Evolutionary conservation across 2,888 invertebrate genomes (phyloP), one percentile per base, ranked within the genome.

Genomic region (Taphrorychus bicolor): DNA sequence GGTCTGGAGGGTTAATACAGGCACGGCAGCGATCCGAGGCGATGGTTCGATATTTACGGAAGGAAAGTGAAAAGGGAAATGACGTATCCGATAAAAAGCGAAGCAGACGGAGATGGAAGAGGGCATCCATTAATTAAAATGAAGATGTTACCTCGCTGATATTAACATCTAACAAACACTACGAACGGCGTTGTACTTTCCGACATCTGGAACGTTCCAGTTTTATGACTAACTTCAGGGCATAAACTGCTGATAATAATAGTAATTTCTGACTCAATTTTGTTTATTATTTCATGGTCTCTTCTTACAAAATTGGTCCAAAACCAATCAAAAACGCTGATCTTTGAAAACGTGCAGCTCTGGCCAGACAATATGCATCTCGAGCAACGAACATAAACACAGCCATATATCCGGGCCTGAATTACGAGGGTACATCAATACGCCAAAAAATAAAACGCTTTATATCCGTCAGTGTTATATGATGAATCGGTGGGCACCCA

Each of bases 1-100:
- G 81, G 80, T 81, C 78, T 80, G 75, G 77, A 65, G 78, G 81
- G 81, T 82, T 82, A 82, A 81, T 82, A 79, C 80, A 79, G 76
- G 77, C 77, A 76, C 74, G 75, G 78, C 76, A 75, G 71, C 82
- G 80, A 78, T 74, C 77, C 76, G 70, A 61, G 69, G 66, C 65
- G 54, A 69, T 80, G 60, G 74, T 71, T 75, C 76, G 74, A 76
- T 76, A 75, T 75, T 74, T 71, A 68, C 70, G 69, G 68, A 71
- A 72, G 66, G 60, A 58, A 69, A 64, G 58, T 70, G 70, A 70
- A 72, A 70, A 71, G 71, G 66, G 72, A 82, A 72, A 73, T 72
- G 73, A 75, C 71, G 69, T 69, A 52, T 7, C 23, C 17, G 32
- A 65, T 59, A 59, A 65, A 65, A 59, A 54, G 54, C 16, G 51